A percentile compares a stretch with the other conserved stretches of the same genome.
phyloP scores from a whole-genome alignment of 2,113 vertebrate species.

The Atherinomorus stipes region DNA sequence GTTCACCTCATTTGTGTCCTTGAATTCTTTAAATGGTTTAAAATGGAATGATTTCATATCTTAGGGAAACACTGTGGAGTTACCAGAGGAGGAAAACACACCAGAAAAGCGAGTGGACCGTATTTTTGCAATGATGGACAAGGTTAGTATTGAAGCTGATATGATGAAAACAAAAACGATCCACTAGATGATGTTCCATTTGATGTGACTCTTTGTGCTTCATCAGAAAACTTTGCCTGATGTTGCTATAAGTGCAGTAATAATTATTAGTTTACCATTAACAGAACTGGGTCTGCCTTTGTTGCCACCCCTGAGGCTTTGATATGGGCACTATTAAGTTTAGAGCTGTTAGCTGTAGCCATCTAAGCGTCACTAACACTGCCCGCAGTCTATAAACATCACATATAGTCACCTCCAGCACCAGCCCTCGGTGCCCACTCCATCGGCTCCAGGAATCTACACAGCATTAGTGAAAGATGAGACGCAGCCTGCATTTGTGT shows the following conservation, averaged over 20 bases:
- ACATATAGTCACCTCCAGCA: constrained; percentile 36
- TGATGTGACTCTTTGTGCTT: not conserved
- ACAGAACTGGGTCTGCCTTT: constrained; percentile 24
- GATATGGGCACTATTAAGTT: constrained; percentile 42
- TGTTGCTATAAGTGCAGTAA: not conserved
- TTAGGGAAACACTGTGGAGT: constrained; percentile 97
- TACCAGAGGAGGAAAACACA: constrained; percentile 98
- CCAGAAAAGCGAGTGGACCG: constrained; percentile 96
- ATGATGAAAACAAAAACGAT: not conserved
- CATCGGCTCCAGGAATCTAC: constrained; percentile 37
- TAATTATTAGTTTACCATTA: constrained; percentile 21
- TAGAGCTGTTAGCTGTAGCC: constrained; percentile 51
- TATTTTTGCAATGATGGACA: constrained; percentile 99
- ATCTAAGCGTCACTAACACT: constrained; percentile 61
- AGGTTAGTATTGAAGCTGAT: constrained; percentile 80
- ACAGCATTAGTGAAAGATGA: constrained; percentile 66
- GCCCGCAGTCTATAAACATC: constrained; percentile 67
- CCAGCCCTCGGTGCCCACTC: constrained; percentile 23
- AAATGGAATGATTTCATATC: constrained; percentile 24
- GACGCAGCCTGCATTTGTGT: constrained; percentile 46
- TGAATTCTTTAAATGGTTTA: not conserved
- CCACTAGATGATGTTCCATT: not conserved
- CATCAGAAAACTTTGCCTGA: not conserved
- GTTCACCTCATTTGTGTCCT: not conserved
- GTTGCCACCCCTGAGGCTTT: constrained; percentile 39